Evolutionary conservation across 2,888 invertebrate species (phyloP), one percentile per base, ranked within the genome.

Genomic region (Tineola bisselliella): DNA sequence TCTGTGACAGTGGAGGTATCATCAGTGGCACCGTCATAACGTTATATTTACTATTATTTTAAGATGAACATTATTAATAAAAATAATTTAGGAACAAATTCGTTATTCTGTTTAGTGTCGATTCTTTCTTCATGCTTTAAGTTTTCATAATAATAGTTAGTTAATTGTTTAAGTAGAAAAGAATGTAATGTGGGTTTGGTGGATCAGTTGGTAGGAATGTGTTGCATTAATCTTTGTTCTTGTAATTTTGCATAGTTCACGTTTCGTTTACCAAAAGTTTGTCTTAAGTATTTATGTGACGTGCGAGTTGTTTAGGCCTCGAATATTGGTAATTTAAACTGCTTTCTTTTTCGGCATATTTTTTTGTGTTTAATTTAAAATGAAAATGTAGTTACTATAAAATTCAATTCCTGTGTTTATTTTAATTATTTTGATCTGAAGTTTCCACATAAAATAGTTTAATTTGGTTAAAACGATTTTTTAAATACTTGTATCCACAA

Each of bases 81-180:
- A 43, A 38, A 56, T 25, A 69, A 73, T 65, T 72, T 84, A 86
- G 82, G 83, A 87, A 83, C 86, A 84, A 86, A 84, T 81, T 83
- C 73, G 74, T 74, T 77, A 75, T 76, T 68, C 72, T 48, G 12
- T 58, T 58, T 58, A 19, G 58, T 58, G 31, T 79, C 75, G 72
- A 74, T 12, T 38, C n/a, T 76, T 77, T 76, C 76, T 81, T 82
- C 78, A 78, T 80, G 86, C 84, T 86, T 84, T 84, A 84, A 84
- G 78, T 81, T 84, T 77, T 60, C 62, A 65, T 64, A 12, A 38
- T 64, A 38, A 15, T 13, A 15, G 25, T 54, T 13, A 25, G 13
- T 38, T 38, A 38, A 18, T 5, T 25, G 30, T 56, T 25, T 19
- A 19, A 17, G 3, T 17, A 25, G 6, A 12, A 56, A 56, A 12